phyloP scores from a whole-genome alignment of 2,113 vertebrate genomes.

The Muntiacus muntjak region DNA sequence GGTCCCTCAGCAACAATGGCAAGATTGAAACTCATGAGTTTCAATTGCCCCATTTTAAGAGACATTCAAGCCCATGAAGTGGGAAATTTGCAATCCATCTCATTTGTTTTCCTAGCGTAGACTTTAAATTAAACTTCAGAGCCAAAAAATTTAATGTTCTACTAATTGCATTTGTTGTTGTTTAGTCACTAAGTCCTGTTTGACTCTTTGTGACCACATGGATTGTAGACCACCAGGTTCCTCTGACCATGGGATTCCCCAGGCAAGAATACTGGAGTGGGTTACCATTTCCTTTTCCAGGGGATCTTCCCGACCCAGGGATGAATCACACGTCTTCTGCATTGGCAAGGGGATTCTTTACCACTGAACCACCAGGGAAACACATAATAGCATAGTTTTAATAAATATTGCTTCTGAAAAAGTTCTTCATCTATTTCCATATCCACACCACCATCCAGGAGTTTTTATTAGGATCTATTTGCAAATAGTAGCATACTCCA shows the following conservation, averaged over 20 bases:
- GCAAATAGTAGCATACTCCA: background rate
- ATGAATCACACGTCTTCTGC: background rate
- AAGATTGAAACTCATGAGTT: background rate
- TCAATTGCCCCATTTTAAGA: background rate
- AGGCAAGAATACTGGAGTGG: background rate
- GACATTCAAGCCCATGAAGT: background rate
- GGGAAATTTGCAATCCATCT: background rate
- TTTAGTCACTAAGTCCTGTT: background rate
- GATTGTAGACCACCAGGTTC: background rate
- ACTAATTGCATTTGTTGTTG: background rate
- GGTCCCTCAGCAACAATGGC: background rate
- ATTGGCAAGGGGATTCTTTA: background rate
- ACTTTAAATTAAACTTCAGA: slow-evolving; percentile 42
- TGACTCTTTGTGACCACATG: background rate
- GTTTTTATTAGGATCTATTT: background rate
- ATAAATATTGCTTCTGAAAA: slow-evolving; percentile 31
- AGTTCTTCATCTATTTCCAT: background rate
- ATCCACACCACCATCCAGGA: background rate
- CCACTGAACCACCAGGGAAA: background rate
- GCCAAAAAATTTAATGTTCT: background rate
- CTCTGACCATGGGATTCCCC: background rate
- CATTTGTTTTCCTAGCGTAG: background rate
- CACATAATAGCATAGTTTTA: background rate
- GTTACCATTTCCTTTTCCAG: background rate
- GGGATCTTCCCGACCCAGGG: background rate